Percentiles rank a stretch among this genome's conserved stretches.
Conservation (phyloP, 2,113 vertebrate genomes). For the Addax nasomaculatus region DNA sequence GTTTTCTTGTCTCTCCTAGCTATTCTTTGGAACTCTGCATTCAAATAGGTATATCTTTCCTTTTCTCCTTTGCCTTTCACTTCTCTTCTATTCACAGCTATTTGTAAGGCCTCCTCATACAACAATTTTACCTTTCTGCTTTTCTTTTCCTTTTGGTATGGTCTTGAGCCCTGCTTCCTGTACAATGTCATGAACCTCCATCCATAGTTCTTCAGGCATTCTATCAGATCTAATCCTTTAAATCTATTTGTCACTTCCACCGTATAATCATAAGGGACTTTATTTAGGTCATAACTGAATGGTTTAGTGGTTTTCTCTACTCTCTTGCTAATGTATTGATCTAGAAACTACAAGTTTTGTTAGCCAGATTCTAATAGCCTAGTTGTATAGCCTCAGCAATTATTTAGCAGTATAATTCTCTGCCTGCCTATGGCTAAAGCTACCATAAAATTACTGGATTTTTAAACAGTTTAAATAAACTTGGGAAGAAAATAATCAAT, state of each 20-base stretch:
- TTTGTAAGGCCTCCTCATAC: background rate
- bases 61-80: background rate
- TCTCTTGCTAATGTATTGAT: background rate
- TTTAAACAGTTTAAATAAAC: background rate
- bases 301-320: background rate
- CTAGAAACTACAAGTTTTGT: background rate
- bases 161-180: background rate
- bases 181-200: background rate
- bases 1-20: background rate
- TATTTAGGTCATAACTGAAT: background rate
- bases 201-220: background rate
- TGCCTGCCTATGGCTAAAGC: background rate
- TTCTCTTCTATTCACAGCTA: background rate
- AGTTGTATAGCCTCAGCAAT: background rate
- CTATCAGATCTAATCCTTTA: background rate
- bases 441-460: background rate
- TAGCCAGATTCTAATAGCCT: background rate
- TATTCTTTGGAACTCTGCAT: background rate
- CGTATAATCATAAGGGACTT: background rate
- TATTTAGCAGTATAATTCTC: background rate
- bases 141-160: background rate
- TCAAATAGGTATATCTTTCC: background rate
- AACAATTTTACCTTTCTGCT: background rate
- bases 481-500: background rate
- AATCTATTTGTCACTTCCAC: background rate